These are phyloP conservation scores for Heteropelma amictum DNA, from an alignment of 2,888 invertebrate genomes.

Conservation along the genomic window DNA sequence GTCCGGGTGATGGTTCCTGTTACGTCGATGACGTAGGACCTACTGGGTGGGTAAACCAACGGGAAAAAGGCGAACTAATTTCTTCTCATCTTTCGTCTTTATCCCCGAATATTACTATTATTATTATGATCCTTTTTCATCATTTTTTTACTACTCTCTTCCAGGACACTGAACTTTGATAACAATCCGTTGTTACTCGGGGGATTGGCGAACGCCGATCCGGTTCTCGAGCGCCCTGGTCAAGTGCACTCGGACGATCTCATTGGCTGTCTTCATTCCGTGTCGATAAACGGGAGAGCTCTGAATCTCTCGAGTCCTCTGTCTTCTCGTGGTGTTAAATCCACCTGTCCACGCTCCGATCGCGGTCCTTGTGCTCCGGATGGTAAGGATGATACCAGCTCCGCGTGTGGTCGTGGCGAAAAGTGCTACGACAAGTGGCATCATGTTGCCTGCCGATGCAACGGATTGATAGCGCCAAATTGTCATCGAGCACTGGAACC, in stretches of 20 bases:
- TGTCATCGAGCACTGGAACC: conserved; percentile 89
- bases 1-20: conserved; percentile 89
- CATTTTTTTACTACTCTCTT: conserved; percentile 72
- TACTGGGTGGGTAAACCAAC: conserved; percentile 91
- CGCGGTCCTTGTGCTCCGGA: conserved; percentile 81
- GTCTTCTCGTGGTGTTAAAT: conserved; percentile 85
- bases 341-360: conserved; percentile 87
- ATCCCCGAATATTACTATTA: neutral
- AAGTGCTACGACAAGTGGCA: conserved; percentile 93
- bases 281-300: conserved; percentile 91
- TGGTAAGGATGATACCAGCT: conserved; percentile 73
- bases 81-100: neutral
- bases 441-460: conserved; percentile 85
- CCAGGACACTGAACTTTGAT: conserved; percentile 93
- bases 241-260: conserved; percentile 96
- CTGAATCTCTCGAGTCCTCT: conserved; percentile 90
- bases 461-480: conserved; percentile 87
- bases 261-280: conserved; percentile 95
- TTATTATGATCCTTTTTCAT: neutral
- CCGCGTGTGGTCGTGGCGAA: conserved; percentile 82
- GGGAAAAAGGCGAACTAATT: neutral
- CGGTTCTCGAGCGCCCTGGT: conserved; percentile 91
- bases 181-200: conserved; percentile 92
- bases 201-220: conserved; percentile 90
- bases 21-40: conserved; percentile 93